Evolutionary conservation across 2,888 invertebrate species (phyloP).

Genomic region (Drosophila anomelani): DNA sequence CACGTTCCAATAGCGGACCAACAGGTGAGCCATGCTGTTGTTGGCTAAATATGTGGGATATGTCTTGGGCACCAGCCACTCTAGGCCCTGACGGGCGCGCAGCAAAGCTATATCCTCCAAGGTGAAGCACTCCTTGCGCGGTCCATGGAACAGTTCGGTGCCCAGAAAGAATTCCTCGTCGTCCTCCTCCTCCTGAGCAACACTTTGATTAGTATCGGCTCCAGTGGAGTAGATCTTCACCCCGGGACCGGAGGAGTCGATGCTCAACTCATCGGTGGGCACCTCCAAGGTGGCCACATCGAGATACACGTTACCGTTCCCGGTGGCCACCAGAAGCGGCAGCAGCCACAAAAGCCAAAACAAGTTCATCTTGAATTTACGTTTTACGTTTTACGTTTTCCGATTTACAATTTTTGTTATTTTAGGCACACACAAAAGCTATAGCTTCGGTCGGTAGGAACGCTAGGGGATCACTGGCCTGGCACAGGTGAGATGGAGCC

Average conservation of each 20-base stretch:
- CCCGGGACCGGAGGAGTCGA: constrained; percentile 69
- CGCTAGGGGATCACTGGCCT: neutral
- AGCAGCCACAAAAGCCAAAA: constrained; percentile 66
- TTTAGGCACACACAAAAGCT: neutral
- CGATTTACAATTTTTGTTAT: no score
- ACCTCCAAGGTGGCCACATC: constrained; percentile 72
- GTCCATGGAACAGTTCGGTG: constrained; percentile 80
- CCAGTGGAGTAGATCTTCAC: constrained; percentile 45
- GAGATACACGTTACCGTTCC: constrained; percentile 73
- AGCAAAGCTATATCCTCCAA: constrained; percentile 81
- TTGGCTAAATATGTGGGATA: constrained; percentile 68
- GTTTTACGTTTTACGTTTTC: no score
- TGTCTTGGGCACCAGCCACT: constrained; percentile 81
- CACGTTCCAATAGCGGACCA: constrained; percentile 82
- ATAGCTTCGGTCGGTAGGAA: neutral
- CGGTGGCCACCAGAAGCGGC: constrained; percentile 67
- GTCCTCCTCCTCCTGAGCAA: no score
- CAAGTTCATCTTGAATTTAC: constrained; percentile 63
- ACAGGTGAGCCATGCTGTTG: constrained; percentile 69
- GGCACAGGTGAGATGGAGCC: neutral
- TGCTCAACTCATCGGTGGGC: constrained; percentile 68
- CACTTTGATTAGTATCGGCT: constrained; percentile 13
- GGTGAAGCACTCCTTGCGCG: constrained; percentile 80
- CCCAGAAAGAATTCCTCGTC: constrained; percentile 72
- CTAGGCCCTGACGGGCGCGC: constrained; percentile 81